Conservation (phyloP, 2,113 vertebrate genomes). For the Galeopterus variegatus region DNA sequence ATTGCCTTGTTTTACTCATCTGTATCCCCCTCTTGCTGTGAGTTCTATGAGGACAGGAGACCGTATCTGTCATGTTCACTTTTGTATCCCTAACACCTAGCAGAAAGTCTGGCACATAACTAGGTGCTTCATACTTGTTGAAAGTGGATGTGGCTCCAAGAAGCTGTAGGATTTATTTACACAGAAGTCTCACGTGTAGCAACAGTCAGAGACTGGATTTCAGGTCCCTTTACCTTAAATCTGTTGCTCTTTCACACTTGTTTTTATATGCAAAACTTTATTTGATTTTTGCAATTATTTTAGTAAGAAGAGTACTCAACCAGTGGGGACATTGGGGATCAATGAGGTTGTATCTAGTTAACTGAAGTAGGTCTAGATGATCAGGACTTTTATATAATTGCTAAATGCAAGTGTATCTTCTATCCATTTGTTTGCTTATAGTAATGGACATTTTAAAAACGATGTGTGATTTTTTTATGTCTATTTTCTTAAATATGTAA, state of each 20-base stretch:
- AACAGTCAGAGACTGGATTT: constrained; percentile 19
- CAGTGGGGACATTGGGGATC: background rate
- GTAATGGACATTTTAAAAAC: background rate
- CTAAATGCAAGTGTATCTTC: background rate
- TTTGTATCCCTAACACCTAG: background rate
- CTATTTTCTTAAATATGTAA: constrained; percentile 4
- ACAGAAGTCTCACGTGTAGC: background rate
- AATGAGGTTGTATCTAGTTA: background rate
- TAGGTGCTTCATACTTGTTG: background rate
- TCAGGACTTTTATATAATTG: background rate
- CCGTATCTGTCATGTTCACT: background rate
- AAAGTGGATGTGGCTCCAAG: background rate
- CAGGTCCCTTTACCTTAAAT: background rate
- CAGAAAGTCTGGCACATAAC: background rate
- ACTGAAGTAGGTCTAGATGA: background rate
- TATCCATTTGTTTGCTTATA: constrained; percentile 32
- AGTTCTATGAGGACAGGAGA: background rate
- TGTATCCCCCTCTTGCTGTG: background rate
- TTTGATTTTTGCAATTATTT: background rate
- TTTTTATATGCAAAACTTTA: constrained; percentile 28
- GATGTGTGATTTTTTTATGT: background rate
- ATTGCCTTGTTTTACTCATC: background rate
- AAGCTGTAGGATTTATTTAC: background rate
- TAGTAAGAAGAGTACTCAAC: background rate
- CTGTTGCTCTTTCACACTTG: background rate